phyloP scores from a whole-genome alignment of 2,888 invertebrate genomes.

The Leptinotarsa juncta region DNA sequence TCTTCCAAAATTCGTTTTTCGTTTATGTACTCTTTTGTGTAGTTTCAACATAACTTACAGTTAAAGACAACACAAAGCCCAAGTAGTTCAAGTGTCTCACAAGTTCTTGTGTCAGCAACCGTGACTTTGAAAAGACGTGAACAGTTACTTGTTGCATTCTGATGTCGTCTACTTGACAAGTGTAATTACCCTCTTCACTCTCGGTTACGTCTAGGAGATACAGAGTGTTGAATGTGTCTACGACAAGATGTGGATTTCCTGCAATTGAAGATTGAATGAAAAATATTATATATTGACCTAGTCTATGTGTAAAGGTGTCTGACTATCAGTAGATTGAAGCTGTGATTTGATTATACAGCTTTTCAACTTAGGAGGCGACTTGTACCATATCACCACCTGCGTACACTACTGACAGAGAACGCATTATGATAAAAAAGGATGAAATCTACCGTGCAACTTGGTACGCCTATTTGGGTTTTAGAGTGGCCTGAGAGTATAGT shows the following conservation, averaged over 20 bases:
- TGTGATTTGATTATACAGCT: too few species aligned
- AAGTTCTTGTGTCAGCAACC: conserved; percentile 69
- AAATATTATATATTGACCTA: not conserved
- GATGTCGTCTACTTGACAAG: conserved; percentile 74
- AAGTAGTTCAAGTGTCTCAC: conserved; percentile 71
- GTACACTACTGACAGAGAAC: too few species aligned
- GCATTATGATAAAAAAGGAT: too few species aligned
- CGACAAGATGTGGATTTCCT: conserved; percentile 60
- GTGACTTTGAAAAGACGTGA: conserved; percentile 68
- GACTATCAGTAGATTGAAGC: too few species aligned
- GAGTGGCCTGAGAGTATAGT: too few species aligned
- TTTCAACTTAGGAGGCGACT: too few species aligned
- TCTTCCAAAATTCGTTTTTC: too few species aligned
- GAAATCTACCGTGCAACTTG: too few species aligned
- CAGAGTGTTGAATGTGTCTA: conserved; percentile 70
- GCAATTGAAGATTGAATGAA: not conserved
- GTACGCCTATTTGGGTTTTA: too few species aligned
- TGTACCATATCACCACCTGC: too few species aligned
- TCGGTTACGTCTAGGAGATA: conserved; percentile 71
- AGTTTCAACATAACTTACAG: conserved; percentile 58
- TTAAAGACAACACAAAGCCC: conserved; percentile 70
- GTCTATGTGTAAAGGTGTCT: too few species aligned
- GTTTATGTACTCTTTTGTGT: not conserved
- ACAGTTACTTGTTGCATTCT: conserved; percentile 69
- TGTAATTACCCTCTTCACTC: conserved; percentile 77